Percentiles rank a stretch among this genome's conserved stretches.
phyloP scores from a whole-genome alignment of 2,888 invertebrate species.

The Syrphus vitripennis region DNA sequence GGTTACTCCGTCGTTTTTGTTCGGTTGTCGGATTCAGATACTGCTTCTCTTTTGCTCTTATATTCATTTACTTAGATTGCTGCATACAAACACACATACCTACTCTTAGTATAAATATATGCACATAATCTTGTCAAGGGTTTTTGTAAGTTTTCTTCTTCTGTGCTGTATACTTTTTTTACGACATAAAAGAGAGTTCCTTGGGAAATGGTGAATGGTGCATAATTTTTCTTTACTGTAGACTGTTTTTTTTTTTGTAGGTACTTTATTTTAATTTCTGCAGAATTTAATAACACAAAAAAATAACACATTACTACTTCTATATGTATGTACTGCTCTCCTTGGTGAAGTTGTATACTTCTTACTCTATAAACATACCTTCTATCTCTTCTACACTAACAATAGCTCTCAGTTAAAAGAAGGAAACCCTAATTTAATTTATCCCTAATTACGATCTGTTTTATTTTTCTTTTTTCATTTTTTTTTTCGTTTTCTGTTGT shows the following conservation, averaged over 20 bases:
- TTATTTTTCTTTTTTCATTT: slow-evolving; percentile 10
- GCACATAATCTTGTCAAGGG: slow-evolving; percentile 70
- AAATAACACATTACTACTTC: slow-evolving; percentile 21
- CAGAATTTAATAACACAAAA: slow-evolving; percentile 17
- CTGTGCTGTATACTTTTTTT: slow-evolving; percentile 19
- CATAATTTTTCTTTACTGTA: slow-evolving; percentile 62
- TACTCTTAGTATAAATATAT: slow-evolving; percentile 28
- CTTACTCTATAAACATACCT: not conserved
- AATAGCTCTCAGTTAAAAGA: slow-evolving; percentile 10
- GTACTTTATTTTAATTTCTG: slow-evolving; percentile 54
- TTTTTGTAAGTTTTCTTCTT: slow-evolving; percentile 67
- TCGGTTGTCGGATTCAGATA: slow-evolving; percentile 2
- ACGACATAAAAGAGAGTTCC: slow-evolving; percentile 64
- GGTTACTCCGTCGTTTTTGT: slow-evolving; percentile 53
- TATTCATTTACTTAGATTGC: slow-evolving; percentile 31
- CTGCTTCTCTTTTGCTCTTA: slow-evolving; percentile 31
- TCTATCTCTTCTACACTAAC: slow-evolving; percentile 40
- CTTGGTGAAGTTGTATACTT: not conserved
- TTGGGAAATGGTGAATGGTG: slow-evolving; percentile 71
- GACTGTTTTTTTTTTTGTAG: slow-evolving; percentile 31
- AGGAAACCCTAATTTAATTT: slow-evolving; percentile 64
- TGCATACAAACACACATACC: slow-evolving; percentile 16
- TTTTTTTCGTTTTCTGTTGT: slow-evolving; percentile 12
- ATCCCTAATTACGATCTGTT: slow-evolving; percentile 57
- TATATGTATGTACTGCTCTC: slow-evolving; percentile 20